Evolutionary conservation across 2,888 invertebrate species (phyloP).

Genomic region (Adelognathus sp.): DNA sequence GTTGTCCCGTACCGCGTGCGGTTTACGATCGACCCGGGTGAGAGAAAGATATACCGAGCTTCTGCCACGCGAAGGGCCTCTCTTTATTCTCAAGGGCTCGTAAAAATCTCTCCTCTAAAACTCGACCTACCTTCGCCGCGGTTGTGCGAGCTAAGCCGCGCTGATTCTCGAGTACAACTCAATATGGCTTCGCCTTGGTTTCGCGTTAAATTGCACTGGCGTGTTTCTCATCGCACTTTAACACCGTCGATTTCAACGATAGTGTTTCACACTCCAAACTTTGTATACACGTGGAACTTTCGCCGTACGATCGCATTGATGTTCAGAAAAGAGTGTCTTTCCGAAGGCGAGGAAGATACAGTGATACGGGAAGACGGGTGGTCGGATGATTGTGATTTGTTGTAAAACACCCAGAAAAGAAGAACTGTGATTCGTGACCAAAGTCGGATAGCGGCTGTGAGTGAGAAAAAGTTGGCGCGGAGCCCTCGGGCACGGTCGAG

Average conservation of each 20-base stretch:
- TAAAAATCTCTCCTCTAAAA: slow-evolving; percentile 55
- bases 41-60: slow-evolving; percentile 52
- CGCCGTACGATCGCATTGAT: not conserved
- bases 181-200: slow-evolving; percentile 40
- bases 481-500: slow-evolving; percentile 39
- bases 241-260: slow-evolving; percentile 39
- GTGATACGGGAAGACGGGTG: slow-evolving; percentile 2
- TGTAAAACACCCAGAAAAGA: slow-evolving; percentile 11
- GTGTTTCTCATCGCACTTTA: slow-evolving; percentile 37
- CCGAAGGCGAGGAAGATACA: not conserved
- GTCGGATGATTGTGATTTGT: slow-evolving; percentile 37
- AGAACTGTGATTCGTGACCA: slow-evolving; percentile 31
- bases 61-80: slow-evolving; percentile 56
- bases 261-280: slow-evolving; percentile 9
- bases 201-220: slow-evolving; percentile 49
- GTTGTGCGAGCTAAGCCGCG: slow-evolving; percentile 42
- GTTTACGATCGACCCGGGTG: slow-evolving; percentile 54
- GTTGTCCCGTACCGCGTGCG: slow-evolving; percentile 46
- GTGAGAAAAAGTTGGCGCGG: slow-evolving; percentile 43
- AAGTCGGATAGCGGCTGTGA: slow-evolving; percentile 23
- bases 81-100: slow-evolving; percentile 59
- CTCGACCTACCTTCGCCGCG: slow-evolving; percentile 26
- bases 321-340: not conserved
- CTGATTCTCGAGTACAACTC: slow-evolving; percentile 56
- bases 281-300: not conserved